phyloP scores from a whole-genome alignment of 2,888 invertebrate genomes.

The Amphipoea lucens region DNA sequence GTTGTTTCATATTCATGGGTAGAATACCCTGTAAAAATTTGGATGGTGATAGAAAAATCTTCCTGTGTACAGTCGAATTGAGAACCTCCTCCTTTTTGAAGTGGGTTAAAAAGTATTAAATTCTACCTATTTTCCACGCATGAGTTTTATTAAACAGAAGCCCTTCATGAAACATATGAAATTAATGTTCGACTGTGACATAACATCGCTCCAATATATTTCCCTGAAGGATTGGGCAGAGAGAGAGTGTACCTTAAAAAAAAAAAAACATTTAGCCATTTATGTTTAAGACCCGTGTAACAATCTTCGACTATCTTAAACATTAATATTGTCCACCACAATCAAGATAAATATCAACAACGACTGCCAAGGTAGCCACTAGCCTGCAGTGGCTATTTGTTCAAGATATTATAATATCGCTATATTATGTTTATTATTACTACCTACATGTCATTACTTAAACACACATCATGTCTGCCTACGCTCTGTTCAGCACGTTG shows the following conservation, averaged over 20 bases:
- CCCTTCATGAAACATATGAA: background rate
- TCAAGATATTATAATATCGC: constrained; percentile 21
- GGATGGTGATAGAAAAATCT: too few relatives aligned
- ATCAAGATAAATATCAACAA: background rate
- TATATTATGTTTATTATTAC: constrained; percentile 24
- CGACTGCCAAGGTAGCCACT: background rate
- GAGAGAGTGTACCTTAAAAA: background rate
- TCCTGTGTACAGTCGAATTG: too few relatives aligned
- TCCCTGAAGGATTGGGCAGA: background rate
- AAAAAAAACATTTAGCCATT: background rate
- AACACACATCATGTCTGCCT: constrained; percentile 48
- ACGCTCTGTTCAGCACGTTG: constrained; percentile 40
- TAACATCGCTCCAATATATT: background rate
- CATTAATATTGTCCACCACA: constrained; percentile 13
- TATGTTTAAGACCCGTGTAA: background rate
- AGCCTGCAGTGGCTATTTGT: constrained; percentile 26
- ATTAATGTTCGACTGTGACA: background rate
- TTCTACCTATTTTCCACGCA: too few relatives aligned
- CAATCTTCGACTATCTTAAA: background rate
- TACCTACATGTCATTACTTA: constrained; percentile 43
- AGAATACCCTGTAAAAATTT: too few relatives aligned
- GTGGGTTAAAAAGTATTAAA: too few relatives aligned
- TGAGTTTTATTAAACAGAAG: too few relatives aligned
- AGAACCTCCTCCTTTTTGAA: too few relatives aligned
- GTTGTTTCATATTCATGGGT: too few relatives aligned